Percentiles rank a stretch among this genome's conserved stretches.
These are phyloP conservation scores for Eublepharis macularius DNA, from an alignment of 2,113 vertebrate genomes.

Conservation along the genomic window DNA sequence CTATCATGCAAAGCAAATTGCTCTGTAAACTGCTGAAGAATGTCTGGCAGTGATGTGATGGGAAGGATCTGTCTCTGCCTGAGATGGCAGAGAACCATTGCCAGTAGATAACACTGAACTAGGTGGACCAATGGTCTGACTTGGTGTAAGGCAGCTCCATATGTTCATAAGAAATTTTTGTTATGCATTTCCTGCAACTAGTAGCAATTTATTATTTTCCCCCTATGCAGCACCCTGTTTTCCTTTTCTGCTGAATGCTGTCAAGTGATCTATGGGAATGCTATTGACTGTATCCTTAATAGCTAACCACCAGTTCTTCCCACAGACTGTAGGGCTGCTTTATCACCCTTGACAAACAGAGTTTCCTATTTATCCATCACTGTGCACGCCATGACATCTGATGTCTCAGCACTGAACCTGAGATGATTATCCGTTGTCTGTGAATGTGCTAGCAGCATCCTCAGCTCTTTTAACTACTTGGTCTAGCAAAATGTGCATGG, in stretches of 20 bases:
- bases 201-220: neutral
- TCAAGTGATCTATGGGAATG: neutral
- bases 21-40: neutral
- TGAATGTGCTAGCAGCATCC: constrained; percentile 23
- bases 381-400: constrained; percentile 15
- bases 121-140: no score
- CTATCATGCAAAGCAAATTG: no score
- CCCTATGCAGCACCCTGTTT: neutral
- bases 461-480: constrained; percentile 12
- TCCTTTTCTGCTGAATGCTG: constrained; percentile 21
- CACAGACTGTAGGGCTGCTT: constrained; percentile 2
- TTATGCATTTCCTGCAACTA: constrained; percentile 8
- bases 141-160: no score
- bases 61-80: no score
- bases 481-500: constrained; percentile 11
- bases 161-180: neutral
- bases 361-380: constrained; percentile 33
- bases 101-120: no score
- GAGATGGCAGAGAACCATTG: no score
- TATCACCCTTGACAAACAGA: constrained; percentile 37
- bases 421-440: constrained; percentile 25
- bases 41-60: neutral
- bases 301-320: constrained; percentile 24
- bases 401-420: constrained; percentile 22
- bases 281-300: constrained; percentile 26